Evolutionary conservation across 2,113 vertebrate genomes (phyloP), one percentile per base, ranked within the genome.

Genomic region (Myiopsitta monachus): DNA sequence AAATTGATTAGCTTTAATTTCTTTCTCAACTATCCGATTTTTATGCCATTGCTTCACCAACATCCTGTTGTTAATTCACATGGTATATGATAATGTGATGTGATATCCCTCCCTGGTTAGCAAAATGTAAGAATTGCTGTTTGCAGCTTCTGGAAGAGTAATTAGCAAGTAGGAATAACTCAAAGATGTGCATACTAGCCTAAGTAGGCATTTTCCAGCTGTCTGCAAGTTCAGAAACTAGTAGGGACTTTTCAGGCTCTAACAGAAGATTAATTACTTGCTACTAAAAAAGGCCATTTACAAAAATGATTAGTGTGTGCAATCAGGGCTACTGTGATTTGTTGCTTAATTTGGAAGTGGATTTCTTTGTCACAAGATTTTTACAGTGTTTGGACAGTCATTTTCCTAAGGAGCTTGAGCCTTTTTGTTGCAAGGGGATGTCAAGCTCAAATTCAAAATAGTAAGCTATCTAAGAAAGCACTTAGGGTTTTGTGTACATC

Each of bases 121-220:
- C 89, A 97, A 91, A 97, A 97, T 62, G 89, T 96, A 84, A 89
- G 91, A 96, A 89, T 94, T 95, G 92, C 88, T 94, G 81, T 96
- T 98, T 92, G 87, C 96, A 97, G 84, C 94, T 95, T 97, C 94
- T 88, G 75, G 67, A 96, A 82, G 85, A 91, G 87, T 94, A 97
- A 97, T 97, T 97, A 98, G 94, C 88, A 94, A 95, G 84, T 83
- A 88, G 87, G 87, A 98, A 93, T 97, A 96, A 89, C 87, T 96
- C 52, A 36, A 31, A 92, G 94, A 83, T 92, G 92, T 85, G 93
- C 52, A 83, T 62, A 28, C 78, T 67, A 70, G 80, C 86, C 77
- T 87, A 69, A 97, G 93, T 44, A 95, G 83, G 94, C 93, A 87
- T 96, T 97, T 97, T 95, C 95, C 94, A 96, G 85, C 87, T 95